Conservation (phyloP, 2,888 invertebrate species). For the Notocelia uddmanniana region DNA sequence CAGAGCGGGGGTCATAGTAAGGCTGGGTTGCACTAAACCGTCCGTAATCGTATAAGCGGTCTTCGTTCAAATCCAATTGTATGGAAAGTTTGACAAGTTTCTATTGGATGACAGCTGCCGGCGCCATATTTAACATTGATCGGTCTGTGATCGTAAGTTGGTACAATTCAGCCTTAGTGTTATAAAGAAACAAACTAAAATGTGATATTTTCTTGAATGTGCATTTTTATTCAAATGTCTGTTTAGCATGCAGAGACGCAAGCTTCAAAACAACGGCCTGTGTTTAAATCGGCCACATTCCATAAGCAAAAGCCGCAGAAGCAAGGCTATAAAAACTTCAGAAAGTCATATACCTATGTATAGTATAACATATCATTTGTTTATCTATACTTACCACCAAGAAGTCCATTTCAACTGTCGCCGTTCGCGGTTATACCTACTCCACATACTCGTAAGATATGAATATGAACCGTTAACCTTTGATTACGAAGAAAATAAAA, state of each 20-base stretch:
- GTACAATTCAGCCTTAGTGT: no score
- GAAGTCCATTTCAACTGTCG: neutral
- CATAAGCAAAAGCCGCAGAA: neutral
- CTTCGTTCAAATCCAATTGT: no score
- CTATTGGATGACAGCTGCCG: no score
- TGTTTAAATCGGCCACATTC: constrained; percentile 37
- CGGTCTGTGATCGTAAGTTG: no score
- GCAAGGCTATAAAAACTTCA: constrained; percentile 25
- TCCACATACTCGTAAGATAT: neutral
- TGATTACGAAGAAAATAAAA: neutral
- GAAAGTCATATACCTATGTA: neutral
- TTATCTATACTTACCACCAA: neutral
- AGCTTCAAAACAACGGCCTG: constrained; percentile 29
- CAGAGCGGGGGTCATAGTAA: no score
- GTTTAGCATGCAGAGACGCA: constrained; percentile 35
- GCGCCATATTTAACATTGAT: no score
- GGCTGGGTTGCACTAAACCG: no score
- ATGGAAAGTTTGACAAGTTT: no score
- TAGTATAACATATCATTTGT: no score
- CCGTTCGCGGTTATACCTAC: neutral
- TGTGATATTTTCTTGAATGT: neutral
- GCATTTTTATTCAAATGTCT: constrained; percentile 27
- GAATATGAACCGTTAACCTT: constrained; percentile 8
- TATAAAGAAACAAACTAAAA: neutral
- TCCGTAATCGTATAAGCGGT: no score